These are phyloP conservation scores for Triops longicaudatus DNA, from an alignment of 1,140 invertebrate species.

Conservation along the genomic window DNA sequence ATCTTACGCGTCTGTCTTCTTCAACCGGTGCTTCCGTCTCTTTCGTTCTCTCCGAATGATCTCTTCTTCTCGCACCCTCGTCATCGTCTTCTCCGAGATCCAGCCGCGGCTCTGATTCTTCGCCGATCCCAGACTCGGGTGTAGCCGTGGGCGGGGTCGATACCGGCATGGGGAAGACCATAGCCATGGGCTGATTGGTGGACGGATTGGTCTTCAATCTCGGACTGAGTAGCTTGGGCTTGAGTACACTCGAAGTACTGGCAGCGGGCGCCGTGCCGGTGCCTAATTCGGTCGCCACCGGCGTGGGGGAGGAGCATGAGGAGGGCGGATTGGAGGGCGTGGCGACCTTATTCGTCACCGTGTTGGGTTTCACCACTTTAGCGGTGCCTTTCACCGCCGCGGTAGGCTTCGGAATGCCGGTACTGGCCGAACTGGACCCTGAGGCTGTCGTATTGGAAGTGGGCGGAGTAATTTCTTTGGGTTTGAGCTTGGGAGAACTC, in stretches of 20 bases:
- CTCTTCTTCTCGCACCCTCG: neutral
- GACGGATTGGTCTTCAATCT: neutral
- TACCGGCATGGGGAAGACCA: constrained; percentile 31
- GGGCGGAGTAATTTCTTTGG: constrained; percentile 16
- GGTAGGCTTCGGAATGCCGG: constrained; percentile 79
- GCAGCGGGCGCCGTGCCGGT: neutral
- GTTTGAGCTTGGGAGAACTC: constrained; percentile 26
- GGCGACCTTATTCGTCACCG: constrained; percentile 27
- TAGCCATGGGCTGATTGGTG: neutral
- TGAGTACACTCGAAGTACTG: neutral
- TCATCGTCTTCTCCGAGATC: neutral
- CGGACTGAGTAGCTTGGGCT: neutral
- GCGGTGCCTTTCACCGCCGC: constrained; percentile 76
- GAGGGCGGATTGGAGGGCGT: constrained; percentile 21
- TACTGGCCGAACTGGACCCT: constrained; percentile 44
- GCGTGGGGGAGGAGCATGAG: constrained; percentile 9
- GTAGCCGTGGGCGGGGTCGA: constrained; percentile 33
- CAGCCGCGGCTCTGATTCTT: constrained; percentile 31
- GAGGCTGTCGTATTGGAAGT: constrained; percentile 19
- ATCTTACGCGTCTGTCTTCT: neutral
- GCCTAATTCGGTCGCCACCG: neutral
- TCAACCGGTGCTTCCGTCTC: neutral
- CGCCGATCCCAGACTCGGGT: constrained; percentile 31
- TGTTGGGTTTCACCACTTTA: constrained; percentile 34
- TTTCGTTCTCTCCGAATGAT: neutral